Evolutionary conservation across 2,888 invertebrate species (phyloP).

Genomic region (Eutolmus rufibarbis): DNA sequence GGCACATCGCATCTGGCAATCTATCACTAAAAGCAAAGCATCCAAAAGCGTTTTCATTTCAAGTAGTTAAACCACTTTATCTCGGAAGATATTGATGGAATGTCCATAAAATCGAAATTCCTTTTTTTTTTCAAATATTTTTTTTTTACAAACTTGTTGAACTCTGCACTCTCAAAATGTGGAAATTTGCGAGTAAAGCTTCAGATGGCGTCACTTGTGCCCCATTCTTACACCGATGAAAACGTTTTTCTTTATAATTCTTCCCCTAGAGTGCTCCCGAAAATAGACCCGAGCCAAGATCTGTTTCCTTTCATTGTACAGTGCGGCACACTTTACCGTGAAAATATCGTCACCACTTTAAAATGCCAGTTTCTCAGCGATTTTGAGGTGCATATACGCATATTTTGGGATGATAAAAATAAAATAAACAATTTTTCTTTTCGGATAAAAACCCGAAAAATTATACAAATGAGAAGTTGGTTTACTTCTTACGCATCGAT

Average conservation of each 20-base stretch:
- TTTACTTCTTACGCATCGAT: neutral
- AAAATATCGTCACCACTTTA: neutral
- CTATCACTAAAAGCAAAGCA: neutral
- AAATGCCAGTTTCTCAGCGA: neutral
- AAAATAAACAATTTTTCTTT: neutral
- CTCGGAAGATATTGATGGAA: neutral
- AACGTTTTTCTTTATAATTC: neutral
- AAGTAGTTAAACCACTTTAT: neutral
- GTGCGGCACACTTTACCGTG: neutral
- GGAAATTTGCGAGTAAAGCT: neutral
- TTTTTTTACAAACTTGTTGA: neutral
- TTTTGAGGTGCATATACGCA: neutral
- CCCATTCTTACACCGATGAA: neutral
- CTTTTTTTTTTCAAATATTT: neutral
- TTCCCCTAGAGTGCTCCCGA: neutral
- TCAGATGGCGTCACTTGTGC: neutral
- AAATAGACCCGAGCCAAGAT: neutral
- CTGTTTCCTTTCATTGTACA: neutral
- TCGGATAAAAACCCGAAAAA: neutral
- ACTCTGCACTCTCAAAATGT: neutral
- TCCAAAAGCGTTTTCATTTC: neutral
- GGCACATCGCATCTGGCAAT: neutral
- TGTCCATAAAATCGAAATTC: neutral
- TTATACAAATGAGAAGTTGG: neutral
- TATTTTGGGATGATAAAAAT: neutral